Evolutionary conservation across 2,888 invertebrate genomes (phyloP).

Genomic region (Pachydiplax longipennis): DNA sequence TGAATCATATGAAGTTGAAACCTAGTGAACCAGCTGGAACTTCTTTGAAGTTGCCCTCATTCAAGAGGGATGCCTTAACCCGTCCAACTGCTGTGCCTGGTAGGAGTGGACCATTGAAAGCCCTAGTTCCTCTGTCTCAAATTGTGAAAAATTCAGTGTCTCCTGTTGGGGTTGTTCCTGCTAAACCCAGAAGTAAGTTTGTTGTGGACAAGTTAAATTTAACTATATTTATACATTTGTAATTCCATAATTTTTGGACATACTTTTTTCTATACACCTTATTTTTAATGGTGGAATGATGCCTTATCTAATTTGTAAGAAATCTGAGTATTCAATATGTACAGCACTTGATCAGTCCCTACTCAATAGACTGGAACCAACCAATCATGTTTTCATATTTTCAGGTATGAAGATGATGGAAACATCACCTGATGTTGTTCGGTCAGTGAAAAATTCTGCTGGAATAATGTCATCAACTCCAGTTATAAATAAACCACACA

Average conservation of each 20-base stretch:
- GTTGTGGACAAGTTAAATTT: neutral
- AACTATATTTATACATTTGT: neutral
- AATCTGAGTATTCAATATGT: too few relatives aligned
- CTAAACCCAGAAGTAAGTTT: neutral
- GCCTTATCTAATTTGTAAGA: too few relatives aligned
- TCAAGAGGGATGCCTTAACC: neutral
- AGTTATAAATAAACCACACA: neutral
- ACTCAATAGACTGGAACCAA: too few relatives aligned
- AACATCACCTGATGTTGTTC: neutral
- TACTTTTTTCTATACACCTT: too few relatives aligned
- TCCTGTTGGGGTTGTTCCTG: neutral
- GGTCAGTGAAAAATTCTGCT: neutral
- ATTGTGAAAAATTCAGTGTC: neutral
- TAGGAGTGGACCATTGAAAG: neutral
- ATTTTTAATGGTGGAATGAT: too few relatives aligned
- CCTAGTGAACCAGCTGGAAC: neutral
- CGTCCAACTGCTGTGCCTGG: neutral
- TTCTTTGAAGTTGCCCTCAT: neutral
- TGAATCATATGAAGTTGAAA: neutral
- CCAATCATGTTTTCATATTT: neutral
- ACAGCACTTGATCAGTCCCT: too few relatives aligned
- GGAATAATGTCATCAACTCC: constrained; percentile 11
- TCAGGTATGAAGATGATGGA: neutral
- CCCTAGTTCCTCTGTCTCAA: neutral
- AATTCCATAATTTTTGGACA: too few relatives aligned